A percentile compares a stretch with the other conserved stretches of the same genome.
phyloP scores from a whole-genome alignment of 2,113 vertebrate genomes.

The Melanostigma gelatinosum region DNA sequence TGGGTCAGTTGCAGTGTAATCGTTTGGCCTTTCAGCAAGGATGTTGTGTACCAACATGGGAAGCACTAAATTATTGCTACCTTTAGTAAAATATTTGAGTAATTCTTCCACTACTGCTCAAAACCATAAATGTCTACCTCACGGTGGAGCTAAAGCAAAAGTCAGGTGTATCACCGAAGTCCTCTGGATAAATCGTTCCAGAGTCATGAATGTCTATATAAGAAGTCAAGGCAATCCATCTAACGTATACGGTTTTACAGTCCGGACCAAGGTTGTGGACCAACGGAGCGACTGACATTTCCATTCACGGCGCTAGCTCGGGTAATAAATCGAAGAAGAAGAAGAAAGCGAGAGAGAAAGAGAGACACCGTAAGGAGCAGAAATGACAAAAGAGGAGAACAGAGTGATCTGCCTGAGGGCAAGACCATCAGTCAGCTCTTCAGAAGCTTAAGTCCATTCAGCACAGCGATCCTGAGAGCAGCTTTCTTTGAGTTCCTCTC shows the following conservation, averaged over 20 bases:
- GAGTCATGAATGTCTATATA: neutral
- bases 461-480: conserved; percentile 9
- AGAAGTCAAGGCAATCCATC: neutral
- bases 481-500: conserved; percentile 49
- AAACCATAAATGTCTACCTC: neutral
- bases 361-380: neutral
- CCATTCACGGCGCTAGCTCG: neutral
- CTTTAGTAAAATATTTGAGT: neutral
- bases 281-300: neutral
- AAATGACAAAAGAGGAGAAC: conserved; percentile 32
- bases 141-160: neutral
- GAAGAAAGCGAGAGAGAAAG: neutral
- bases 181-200: neutral
- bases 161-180: neutral
- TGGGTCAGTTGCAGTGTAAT: too few relatives aligned
- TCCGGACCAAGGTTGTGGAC: neutral
- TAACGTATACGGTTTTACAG: neutral
- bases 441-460: conserved; percentile 42
- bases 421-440: conserved; percentile 50
- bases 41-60: neutral
- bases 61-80: neutral
- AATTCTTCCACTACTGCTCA: neutral
- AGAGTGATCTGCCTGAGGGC: conserved; percentile 14
- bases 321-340: neutral
- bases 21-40: too few relatives aligned